A percentile compares a stretch with the other conserved stretches of the same genome.
These are phyloP conservation scores for Amphipyra tragopoginis DNA, from an alignment of 2,888 invertebrate genomes.

Conservation along the genomic window DNA sequence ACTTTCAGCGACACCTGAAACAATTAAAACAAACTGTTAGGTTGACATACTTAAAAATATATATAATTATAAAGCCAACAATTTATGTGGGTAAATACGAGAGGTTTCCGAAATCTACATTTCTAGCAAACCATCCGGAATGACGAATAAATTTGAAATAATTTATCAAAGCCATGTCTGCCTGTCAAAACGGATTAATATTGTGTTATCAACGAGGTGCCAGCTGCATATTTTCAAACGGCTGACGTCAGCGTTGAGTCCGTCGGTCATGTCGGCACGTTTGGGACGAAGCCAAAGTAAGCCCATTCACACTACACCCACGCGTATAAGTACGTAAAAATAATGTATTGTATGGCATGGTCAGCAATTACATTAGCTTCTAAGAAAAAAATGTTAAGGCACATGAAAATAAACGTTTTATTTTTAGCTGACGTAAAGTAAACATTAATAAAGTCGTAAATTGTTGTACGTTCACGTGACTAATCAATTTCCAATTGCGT, in stretches of 20 bases:
- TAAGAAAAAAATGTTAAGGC: constrained; percentile 22
- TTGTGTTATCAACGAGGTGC: constrained; percentile 65
- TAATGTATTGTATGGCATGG: constrained; percentile 60
- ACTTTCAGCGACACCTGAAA: constrained; percentile 85
- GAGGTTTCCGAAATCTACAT: neutral
- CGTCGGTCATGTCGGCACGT: constrained; percentile 71
- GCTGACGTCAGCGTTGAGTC: constrained; percentile 73
- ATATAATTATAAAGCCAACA: too few relatives aligned
- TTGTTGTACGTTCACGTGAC: constrained; percentile 38
- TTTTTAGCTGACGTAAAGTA: constrained; percentile 27
- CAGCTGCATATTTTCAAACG: constrained; percentile 73
- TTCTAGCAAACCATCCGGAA: too few relatives aligned
- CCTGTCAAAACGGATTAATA: constrained; percentile 52
- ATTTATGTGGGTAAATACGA: neutral
- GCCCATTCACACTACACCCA: constrained; percentile 86
- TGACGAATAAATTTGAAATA: constrained; percentile 28
- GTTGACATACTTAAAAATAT: neutral
- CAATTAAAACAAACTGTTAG: constrained; percentile 65
- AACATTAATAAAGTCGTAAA: constrained; percentile 37
- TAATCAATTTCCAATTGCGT: constrained; percentile 46
- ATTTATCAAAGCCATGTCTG: constrained; percentile 46
- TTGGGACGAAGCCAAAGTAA: constrained; percentile 83
- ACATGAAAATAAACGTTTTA: constrained; percentile 11
- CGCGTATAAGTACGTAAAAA: constrained; percentile 65
- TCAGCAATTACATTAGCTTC: constrained; percentile 42